phyloP scores from a whole-genome alignment of 2,113 vertebrate genomes.

The Dendrocopos noguchii region DNA sequence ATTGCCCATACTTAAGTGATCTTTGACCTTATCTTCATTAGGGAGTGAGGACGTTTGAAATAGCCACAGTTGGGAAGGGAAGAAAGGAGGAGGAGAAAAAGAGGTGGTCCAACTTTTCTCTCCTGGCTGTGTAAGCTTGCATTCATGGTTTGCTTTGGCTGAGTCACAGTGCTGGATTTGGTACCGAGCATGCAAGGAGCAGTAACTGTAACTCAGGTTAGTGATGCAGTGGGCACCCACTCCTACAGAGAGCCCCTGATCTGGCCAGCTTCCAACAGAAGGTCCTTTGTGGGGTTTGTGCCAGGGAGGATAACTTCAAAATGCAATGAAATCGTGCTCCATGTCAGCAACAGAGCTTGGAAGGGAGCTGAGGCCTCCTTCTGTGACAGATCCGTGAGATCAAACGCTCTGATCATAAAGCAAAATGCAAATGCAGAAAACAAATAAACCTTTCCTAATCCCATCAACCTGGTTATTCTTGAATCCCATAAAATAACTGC shows the following conservation, averaged over 20 bases:
- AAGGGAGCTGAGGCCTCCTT: neutral
- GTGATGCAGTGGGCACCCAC: neutral
- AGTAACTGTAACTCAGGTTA: neutral
- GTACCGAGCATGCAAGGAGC: neutral
- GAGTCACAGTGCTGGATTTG: neutral
- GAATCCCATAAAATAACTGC: constrained; percentile 34
- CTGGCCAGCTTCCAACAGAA: neutral
- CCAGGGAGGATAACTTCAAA: neutral
- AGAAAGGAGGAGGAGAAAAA: neutral
- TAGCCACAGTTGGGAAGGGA: neutral
- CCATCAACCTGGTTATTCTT: constrained; percentile 30
- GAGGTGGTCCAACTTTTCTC: neutral
- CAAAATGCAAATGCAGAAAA: neutral
- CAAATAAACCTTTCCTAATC: constrained; percentile 42
- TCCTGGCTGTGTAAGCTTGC: neutral
- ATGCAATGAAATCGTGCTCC: neutral
- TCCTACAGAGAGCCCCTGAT: neutral
- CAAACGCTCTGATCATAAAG: neutral
- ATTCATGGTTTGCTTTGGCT: neutral
- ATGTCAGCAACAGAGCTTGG: neutral
- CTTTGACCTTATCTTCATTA: constrained; percentile 47
- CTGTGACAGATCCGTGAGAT: neutral
- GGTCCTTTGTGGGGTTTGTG: neutral
- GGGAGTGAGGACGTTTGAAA: constrained; percentile 30
- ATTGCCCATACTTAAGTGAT: constrained; percentile 6